These are phyloP conservation scores for Tichodroma muraria DNA, from an alignment of 2,113 vertebrate species.

Conservation along the genomic window DNA sequence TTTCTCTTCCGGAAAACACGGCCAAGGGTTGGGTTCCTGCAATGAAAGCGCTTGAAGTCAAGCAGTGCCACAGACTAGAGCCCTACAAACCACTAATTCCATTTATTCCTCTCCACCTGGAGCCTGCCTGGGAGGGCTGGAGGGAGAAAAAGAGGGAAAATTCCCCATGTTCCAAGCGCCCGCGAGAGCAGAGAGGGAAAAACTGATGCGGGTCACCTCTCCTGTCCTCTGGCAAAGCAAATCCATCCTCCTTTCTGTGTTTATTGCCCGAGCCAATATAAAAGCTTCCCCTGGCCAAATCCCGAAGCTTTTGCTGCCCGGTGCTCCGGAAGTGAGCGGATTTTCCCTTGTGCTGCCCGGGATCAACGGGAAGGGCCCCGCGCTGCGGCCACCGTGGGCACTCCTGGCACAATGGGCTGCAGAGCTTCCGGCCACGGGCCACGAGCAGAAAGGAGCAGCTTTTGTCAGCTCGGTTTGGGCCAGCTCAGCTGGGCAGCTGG, in stretches of 20 bases:
- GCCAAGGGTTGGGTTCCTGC: neutral
- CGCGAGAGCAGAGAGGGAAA: fast-evolving
- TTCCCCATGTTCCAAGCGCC: neutral
- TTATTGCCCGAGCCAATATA: neutral
- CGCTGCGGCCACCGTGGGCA: neutral
- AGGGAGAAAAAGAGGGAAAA: neutral
- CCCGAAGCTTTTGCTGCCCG: neutral
- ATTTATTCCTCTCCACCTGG: neutral
- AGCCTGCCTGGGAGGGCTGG: neutral
- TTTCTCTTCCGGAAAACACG: neutral
- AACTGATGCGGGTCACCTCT: neutral
- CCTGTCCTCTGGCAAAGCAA: neutral
- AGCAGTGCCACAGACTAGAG: fast-evolving
- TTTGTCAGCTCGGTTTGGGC: constrained; percentile 5
- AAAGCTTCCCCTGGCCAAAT: neutral
- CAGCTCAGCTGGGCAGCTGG: neutral
- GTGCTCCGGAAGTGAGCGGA: neutral
- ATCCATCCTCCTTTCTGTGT: neutral
- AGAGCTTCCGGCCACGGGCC: neutral
- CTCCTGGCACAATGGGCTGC: neutral
- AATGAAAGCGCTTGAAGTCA: neutral
- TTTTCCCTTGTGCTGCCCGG: neutral
- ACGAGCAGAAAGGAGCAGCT: neutral
- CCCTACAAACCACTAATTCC: neutral
- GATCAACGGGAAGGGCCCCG: neutral